Evolutionary conservation across 2,888 invertebrate species (phyloP).

Genomic region (Rhynchonema sp.): DNA sequence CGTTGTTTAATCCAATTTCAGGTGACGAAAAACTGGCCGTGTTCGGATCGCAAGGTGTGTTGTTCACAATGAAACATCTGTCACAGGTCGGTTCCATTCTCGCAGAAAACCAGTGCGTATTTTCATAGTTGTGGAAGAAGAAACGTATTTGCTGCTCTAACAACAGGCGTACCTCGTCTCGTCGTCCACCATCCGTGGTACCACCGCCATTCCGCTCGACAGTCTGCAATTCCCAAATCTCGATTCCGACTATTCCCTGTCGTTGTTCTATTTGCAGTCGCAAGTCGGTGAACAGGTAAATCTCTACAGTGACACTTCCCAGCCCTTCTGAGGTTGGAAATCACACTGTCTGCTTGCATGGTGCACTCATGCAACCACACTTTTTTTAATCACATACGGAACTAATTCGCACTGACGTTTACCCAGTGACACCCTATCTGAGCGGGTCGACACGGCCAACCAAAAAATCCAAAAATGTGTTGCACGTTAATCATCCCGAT

Average conservation of each 20-base stretch:
- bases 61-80: slow-evolving; percentile 9
- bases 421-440: too few relatives aligned
- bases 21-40: slow-evolving; percentile 9
- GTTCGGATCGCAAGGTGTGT: slow-evolving; percentile 16
- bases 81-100: neutral
- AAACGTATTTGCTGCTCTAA: neutral
- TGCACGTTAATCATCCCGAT: too few relatives aligned
- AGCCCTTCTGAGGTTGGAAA: too few relatives aligned
- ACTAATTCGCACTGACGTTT: too few relatives aligned
- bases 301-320: too few relatives aligned
- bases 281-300: slow-evolving; percentile 11
- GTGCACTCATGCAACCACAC: too few relatives aligned
- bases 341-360: too few relatives aligned
- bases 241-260: slow-evolving; percentile 26
- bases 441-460: too few relatives aligned
- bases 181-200: slow-evolving; percentile 19
- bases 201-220: slow-evolving; percentile 27
- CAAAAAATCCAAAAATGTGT: too few relatives aligned
- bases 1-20: slow-evolving; percentile 14
- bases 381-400: too few relatives aligned
- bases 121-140: neutral
- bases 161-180: slow-evolving; percentile 8
- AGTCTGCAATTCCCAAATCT: slow-evolving; percentile 26
- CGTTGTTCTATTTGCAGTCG: slow-evolving; percentile 18
- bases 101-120: neutral